Conservation (phyloP, 2,888 invertebrate species). For the Onthophagus sagittarius region DNA sequence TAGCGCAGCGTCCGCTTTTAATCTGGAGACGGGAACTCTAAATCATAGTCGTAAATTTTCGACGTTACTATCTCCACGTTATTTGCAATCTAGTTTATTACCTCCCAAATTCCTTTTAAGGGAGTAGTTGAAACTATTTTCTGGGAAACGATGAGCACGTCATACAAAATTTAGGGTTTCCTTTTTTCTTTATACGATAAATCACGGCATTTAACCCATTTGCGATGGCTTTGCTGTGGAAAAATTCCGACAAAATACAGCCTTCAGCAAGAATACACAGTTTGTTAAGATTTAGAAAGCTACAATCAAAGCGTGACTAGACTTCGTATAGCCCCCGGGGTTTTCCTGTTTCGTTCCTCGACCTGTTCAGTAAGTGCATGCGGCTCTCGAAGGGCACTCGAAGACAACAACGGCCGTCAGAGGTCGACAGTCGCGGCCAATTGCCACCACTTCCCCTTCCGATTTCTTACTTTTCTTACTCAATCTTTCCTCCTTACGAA, state of each 20-base stretch:
- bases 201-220: neutral
- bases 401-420: neutral
- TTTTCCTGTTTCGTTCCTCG: slow-evolving; percentile 12
- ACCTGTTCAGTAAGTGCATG: slow-evolving; percentile 11
- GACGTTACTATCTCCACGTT: neutral
- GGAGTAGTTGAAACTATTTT: neutral
- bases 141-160: neutral
- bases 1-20: slow-evolving; percentile 5
- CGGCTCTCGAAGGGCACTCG: neutral
- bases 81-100: slow-evolving; percentile 8
- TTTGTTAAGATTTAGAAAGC: slow-evolving; percentile 42
- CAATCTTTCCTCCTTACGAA: neutral
- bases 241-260: neutral
- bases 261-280: slow-evolving; percentile 16
- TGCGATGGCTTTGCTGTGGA: neutral
- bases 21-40: slow-evolving; percentile 4
- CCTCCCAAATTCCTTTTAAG: neutral
- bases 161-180: neutral
- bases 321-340: slow-evolving; percentile 23
- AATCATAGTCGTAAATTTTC: slow-evolving; percentile 10
- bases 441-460: neutral
- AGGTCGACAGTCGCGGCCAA: neutral
- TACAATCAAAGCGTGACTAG: slow-evolving; percentile 42
- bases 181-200: neutral
- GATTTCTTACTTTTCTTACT: neutral